These are phyloP conservation scores for Tryphoninae sp. DNA, from an alignment of 2,888 invertebrate species.

Conservation along the genomic window DNA sequence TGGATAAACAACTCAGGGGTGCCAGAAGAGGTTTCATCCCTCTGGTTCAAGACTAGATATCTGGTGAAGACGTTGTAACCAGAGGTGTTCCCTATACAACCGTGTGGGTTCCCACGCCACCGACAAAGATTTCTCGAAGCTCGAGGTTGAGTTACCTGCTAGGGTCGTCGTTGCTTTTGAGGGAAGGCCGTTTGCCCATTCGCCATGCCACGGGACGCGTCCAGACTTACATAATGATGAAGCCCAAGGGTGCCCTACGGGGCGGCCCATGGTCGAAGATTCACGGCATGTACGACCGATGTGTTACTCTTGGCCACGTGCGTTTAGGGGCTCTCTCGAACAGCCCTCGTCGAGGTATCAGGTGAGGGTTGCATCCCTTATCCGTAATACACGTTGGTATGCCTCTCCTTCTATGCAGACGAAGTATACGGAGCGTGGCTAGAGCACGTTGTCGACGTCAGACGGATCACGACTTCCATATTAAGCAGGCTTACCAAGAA, in stretches of 20 bases:
- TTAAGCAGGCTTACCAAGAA: conserved; percentile 66
- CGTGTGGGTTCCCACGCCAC: neutral
- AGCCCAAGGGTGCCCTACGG: conserved; percentile 54
- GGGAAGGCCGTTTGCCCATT: neutral
- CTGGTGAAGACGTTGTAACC: conserved; percentile 23
- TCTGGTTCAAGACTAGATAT: conserved; percentile 14
- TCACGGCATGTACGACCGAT: conserved; percentile 73
- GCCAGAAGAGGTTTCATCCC: conserved; percentile 13
- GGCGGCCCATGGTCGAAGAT: conserved; percentile 62
- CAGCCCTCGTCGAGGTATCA: too few species aligned
- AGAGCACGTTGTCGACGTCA: conserved; percentile 65
- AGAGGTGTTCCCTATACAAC: neutral
- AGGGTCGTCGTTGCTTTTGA: neutral
- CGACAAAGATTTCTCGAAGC: conserved; percentile 20
- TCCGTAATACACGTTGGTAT: neutral
- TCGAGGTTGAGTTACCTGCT: neutral
- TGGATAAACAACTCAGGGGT: conserved; percentile 41
- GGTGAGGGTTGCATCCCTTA: too few species aligned
- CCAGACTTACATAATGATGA: conserved; percentile 77
- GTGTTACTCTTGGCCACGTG: conserved; percentile 68
- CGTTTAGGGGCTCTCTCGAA: conserved; percentile 5
- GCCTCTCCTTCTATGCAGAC: conserved; percentile 14
- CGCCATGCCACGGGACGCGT: conserved; percentile 50
- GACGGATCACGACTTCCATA: conserved; percentile 69
- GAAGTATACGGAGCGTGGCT: conserved; percentile 64